phyloP scores from a whole-genome alignment of 2,113 vertebrate species.

The Nycticorax nycticorax region DNA sequence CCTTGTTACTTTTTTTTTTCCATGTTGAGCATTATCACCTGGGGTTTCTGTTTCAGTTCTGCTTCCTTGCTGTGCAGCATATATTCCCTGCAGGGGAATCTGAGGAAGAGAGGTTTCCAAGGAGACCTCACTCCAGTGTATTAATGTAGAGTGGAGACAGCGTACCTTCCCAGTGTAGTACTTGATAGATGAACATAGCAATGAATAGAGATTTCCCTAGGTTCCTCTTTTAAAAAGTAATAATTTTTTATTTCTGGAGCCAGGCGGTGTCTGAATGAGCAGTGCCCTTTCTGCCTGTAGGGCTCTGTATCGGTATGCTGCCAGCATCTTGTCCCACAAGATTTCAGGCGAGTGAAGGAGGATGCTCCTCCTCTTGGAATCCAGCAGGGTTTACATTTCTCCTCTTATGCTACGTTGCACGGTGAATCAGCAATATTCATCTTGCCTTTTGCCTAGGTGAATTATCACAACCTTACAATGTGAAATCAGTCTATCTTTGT shows the following conservation, averaged over 20 bases:
- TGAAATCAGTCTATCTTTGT: not conserved
- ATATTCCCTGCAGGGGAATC: not conserved
- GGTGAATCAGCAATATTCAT: not conserved
- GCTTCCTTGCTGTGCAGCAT: not conserved
- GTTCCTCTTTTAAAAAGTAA: not conserved
- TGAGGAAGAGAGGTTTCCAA: not conserved
- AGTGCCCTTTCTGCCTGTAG: not conserved
- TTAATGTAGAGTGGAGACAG: not conserved
- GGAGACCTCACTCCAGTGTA: not conserved
- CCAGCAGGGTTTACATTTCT: not conserved
- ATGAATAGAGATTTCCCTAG: not conserved
- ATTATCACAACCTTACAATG: not conserved
- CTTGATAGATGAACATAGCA: not conserved
- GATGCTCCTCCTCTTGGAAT: not conserved
- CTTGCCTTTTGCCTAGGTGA: not conserved
- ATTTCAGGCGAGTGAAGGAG: not conserved
- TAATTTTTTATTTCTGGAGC: not conserved
- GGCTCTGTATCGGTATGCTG: not conserved
- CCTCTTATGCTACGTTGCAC: not conserved
- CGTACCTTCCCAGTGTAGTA: not conserved
- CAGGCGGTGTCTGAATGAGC: not conserved
- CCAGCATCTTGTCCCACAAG: not conserved
- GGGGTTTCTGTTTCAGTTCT: not conserved
- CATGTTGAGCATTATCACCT: not conserved
- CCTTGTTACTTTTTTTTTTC: not conserved